phyloP scores from a whole-genome alignment of 2,797 vertebrate genomes.

The Labeo calbasu region DNA sequence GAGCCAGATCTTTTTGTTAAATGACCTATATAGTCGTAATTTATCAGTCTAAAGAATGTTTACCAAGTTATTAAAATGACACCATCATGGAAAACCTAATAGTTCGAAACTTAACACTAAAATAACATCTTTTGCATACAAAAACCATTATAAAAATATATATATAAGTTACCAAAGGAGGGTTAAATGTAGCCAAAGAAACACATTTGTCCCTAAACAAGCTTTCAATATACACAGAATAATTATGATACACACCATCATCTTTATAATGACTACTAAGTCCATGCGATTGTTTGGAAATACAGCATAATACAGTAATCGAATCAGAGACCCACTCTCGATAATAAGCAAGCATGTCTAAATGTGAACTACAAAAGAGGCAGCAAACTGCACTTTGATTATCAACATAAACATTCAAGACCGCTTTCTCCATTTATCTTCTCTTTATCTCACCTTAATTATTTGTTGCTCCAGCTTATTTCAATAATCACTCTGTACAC shows the following conservation, averaged over 20 bases:
- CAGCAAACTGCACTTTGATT: not conserved
- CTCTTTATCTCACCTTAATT: not conserved
- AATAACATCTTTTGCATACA: not conserved
- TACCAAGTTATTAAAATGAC: not conserved
- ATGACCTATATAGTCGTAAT: not conserved
- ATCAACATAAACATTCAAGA: not conserved
- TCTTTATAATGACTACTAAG: not conserved
- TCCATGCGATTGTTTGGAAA: not conserved
- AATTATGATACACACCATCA: not conserved
- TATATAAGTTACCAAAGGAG: not conserved
- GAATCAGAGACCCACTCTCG: not conserved
- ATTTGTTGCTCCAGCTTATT: not conserved
- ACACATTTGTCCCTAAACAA: not conserved
- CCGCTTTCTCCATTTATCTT: not conserved
- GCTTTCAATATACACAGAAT: not conserved
- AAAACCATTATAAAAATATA: constrained; percentile 6
- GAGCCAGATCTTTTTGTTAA: not conserved
- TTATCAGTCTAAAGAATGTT: not conserved
- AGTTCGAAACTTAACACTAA: not conserved
- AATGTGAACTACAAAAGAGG: not conserved
- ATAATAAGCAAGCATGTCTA: not conserved
- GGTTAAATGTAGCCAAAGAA: not conserved
- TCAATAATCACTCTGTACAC: not conserved
- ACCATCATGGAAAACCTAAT: not conserved
- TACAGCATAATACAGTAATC: not conserved